Percentiles rank a stretch among this genome's conserved stretches.
These are phyloP conservation scores for Leptoclinus maculatus DNA, from an alignment of 2,797 vertebrate species.

Conservation along the genomic window DNA sequence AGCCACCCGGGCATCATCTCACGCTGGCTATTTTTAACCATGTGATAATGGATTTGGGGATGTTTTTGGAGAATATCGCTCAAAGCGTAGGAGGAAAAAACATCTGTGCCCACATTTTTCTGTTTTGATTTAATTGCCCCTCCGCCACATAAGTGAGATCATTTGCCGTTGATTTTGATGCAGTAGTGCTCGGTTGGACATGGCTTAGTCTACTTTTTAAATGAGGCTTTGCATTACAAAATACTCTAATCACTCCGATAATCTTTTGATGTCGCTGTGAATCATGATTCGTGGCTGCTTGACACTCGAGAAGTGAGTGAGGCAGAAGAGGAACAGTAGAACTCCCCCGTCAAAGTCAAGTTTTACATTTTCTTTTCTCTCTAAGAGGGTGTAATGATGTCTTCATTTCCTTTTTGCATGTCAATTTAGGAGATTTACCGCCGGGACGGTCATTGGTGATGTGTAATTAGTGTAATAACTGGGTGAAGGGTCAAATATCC, in stretches of 20 bases:
- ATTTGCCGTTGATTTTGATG: conserved; percentile 44
- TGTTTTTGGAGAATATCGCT: conserved; percentile 43
- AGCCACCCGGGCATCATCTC: conserved; percentile 21
- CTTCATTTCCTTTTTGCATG: conserved; percentile 69
- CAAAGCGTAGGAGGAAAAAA: conserved; percentile 25
- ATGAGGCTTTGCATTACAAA: conserved; percentile 59
- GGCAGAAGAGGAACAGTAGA: conserved; percentile 36
- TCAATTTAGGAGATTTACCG: conserved; percentile 66
- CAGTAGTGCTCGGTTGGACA: conserved; percentile 12
- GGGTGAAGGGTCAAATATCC: conserved; percentile 73
- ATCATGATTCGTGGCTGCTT: conserved; percentile 42
- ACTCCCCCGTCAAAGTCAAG: conserved; percentile 34
- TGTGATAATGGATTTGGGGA: conserved; percentile 45
- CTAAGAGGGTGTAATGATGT: conserved; percentile 47
- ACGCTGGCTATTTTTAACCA: conserved; percentile 48
- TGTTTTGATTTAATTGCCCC: conserved; percentile 45
- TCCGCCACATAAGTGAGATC: conserved; percentile 27
- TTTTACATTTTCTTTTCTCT: background rate
- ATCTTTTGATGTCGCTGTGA: conserved; percentile 46
- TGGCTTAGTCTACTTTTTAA: conserved; percentile 46
- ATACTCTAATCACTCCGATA: conserved; percentile 47
- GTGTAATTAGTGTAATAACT: conserved; percentile 81
- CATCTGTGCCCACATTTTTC: conserved; percentile 20
- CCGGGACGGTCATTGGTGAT: conserved; percentile 52
- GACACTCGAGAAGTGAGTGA: conserved; percentile 23